Base-by-base conservation (phyloP, 30 jellyfish, hydroid and myxozoan species). In the Aurelia sp. region DNA sequence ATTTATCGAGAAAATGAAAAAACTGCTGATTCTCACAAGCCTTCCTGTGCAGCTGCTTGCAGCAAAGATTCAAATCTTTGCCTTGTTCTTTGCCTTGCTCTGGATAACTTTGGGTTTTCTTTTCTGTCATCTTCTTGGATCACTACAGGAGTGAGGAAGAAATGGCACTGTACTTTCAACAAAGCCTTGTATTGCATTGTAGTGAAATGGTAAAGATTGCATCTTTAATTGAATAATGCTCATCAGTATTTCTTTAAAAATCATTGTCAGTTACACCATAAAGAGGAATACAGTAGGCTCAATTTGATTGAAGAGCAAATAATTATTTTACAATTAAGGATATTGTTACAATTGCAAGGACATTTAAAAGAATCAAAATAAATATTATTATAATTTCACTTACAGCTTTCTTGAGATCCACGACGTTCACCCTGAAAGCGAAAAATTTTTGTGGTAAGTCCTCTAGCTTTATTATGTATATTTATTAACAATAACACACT, bases 1-100 rank as follows among this genome's bases (percentile, higher is more conserved):
- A 27, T 27, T 38, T 38, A 1, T 4, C 55, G 7, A 44, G 0
- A 12, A 44, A 0, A 44, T 8, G 0, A 12, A 0, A 44, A 44
- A 17, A 22, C 17, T 22, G 11, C 13, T n/a, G 55, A 21, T 9
- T 50, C 97, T 80, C 63, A 89, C 97, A 89, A 21, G 33, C 89
- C 98, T 51, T 91, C 98, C 38, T 76, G 69, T 21, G 91, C 98
- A 20, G 98, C 97, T 48, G 88, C 92, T 13, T 84, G 93, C n/a
- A 93, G 80, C 20, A 93, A 78, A 1, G 97, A 77, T 64, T 93
- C 97, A 77, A 93, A 93, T 53, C 98, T 72, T 2, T 97, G 97
- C 61, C 86, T 91, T 5, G 97, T 93, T 47, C 98, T 79, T 64
- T 93, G 81, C 82, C 97, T 76, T 20, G 98, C 98, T 69, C 91